Evolutionary conservation across 2,113 vertebrate genomes (phyloP).

Genomic region (Clarias macrocephalus): DNA sequence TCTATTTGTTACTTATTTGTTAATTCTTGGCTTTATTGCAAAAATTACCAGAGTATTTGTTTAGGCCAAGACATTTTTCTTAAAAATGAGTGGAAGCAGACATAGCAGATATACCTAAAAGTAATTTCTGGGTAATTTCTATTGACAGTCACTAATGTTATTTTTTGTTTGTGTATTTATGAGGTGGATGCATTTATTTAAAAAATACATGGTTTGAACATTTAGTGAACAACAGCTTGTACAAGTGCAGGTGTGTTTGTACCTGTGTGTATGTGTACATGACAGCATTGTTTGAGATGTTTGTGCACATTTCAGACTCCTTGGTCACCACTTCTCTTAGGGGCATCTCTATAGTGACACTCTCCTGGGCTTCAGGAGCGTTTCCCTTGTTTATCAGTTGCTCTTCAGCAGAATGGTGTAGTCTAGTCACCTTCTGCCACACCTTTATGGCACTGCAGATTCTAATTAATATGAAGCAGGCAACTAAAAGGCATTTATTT

Average conservation of each 20-base stretch:
- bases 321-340: slow-evolving; percentile 63
- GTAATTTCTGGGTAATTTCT: background rate
- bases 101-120: background rate
- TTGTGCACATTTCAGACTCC: slow-evolving; percentile 56
- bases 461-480: background rate
- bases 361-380: slow-evolving; percentile 57
- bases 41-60: background rate
- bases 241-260: slow-evolving; percentile 1
- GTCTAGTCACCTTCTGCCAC: background rate
- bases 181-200: background rate
- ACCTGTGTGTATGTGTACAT: background rate
- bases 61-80: background rate
- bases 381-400: slow-evolving; percentile 69
- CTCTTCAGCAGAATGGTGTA: background rate
- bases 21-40: background rate
- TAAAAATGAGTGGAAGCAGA: background rate
- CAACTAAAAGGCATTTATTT: background rate
- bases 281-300: slow-evolving; percentile 35
- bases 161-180: background rate
- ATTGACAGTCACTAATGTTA: background rate
- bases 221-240: background rate
- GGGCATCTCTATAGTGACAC: slow-evolving; percentile 73
- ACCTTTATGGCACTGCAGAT: background rate
- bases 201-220: background rate
- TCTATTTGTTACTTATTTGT: background rate